Evolutionary conservation across 2,113 vertebrate species (phyloP), one percentile per base, ranked within the genome.

Genomic region (Sterrhoptilus dennistouni): DNA sequence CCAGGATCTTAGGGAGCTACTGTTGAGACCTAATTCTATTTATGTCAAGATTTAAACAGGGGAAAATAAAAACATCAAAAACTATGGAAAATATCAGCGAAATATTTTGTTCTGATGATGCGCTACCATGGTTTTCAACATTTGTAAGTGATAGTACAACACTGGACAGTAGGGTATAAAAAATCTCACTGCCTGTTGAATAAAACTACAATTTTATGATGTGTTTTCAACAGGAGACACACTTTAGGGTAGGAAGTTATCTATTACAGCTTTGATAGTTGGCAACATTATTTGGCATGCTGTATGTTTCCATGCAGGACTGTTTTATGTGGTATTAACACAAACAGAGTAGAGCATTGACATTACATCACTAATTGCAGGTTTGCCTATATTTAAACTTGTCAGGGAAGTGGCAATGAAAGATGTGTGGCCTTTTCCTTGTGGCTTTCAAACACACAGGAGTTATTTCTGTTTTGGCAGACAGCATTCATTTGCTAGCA

Each of bases 271-370:
- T 93, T 45, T 86, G 75, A 93, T 94, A 79, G 49, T 53, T 86
- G 54, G 63, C 85, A 93, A 66, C 59, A 56, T 16, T 86, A 83
- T 57, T 85, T 96, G 87, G 78, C n/a, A 87, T 59, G 12, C 36
- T 75, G 23, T 23, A 18, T n/a, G 25, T 83, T 96, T 89, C 78
- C 60, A 87, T 25, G 81, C 36, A 82, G n/a, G 69, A 89, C 36
- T 35, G 12, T 72, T 96, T 95, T 61, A 95, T 57, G 76, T 82
- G 53, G 45, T 71, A 96, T 76, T 78, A 95, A 49, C 60, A 80
- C 14, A 87, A 89, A 94, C 29, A 85, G 9, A 96, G 78, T 8
- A 74, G 42, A 91, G 66, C 63, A 92, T 90, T 93, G 68, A 81
- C 9, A 57, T 82, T 92, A 18, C 56, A 90, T 83, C 76, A 82